Evolutionary conservation across 2,888 invertebrate species (phyloP).

Genomic region (Pseudeuparius sepicola): DNA sequence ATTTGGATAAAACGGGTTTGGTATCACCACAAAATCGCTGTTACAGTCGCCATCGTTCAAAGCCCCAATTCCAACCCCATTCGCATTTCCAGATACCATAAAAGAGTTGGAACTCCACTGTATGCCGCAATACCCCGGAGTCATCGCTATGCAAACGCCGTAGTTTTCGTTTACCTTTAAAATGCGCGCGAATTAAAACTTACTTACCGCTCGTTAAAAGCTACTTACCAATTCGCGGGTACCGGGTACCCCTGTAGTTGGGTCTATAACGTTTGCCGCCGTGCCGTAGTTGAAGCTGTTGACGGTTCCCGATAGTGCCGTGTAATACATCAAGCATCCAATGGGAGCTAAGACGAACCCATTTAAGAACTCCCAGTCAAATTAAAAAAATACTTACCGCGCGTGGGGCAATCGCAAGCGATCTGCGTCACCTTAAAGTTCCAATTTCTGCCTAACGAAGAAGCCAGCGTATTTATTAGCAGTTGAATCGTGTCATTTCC

Average conservation of each 20-base stretch:
- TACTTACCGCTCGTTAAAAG: background rate
- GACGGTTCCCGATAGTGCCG: conserved; percentile 50
- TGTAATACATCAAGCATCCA: conserved; percentile 67
- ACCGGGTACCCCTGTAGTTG: conserved; percentile 37
- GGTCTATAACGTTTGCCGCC: conserved; percentile 29
- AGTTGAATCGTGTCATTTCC: conserved; percentile 51
- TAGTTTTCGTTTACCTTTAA: conserved; percentile 51
- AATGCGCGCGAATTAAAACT: background rate
- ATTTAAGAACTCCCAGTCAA: background rate
- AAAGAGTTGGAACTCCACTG: conserved; percentile 57
- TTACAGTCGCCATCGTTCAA: conserved; percentile 40
- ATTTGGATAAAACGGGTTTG: conserved; percentile 46
- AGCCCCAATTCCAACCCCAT: conserved; percentile 45
- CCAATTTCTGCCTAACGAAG: conserved; percentile 55
- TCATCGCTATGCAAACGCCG: conserved; percentile 66
- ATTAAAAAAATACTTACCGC: conserved; percentile 42
- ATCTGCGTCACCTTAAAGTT: conserved; percentile 63
- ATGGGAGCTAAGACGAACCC: conserved; percentile 51
- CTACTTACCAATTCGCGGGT: conserved; percentile 53
- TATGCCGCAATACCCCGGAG: conserved; percentile 60
- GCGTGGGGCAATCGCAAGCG: conserved; percentile 56
- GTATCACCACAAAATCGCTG: conserved; percentile 65
- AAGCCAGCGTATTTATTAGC: conserved; percentile 51
- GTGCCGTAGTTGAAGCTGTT: conserved; percentile 66
- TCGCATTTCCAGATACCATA: conserved; percentile 44